phyloP scores from a whole-genome alignment of 2,888 invertebrate genomes.

The Drosophila histrio region DNA sequence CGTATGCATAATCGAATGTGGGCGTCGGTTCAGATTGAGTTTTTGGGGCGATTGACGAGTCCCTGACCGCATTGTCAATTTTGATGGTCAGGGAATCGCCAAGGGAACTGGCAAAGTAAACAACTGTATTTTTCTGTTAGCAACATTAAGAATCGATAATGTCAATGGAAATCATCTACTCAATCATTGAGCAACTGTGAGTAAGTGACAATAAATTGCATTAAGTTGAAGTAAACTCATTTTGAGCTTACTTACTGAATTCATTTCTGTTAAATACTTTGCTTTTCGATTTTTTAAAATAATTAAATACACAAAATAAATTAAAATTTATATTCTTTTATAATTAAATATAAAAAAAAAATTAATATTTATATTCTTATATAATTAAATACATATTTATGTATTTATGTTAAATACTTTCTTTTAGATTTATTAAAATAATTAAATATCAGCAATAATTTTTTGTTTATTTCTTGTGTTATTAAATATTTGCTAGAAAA shows the following conservation, averaged over 20 bases:
- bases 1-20: constrained; percentile 17
- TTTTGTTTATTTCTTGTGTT: too few species aligned
- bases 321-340: too few species aligned
- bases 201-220: neutral
- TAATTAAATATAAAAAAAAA: too few species aligned
- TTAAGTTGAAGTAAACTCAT: neutral
- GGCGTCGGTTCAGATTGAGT: constrained; percentile 13
- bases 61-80: constrained; percentile 40
- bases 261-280: too few species aligned
- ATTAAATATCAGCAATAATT: too few species aligned
- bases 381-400: too few species aligned
- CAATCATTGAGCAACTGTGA: neutral
- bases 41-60: constrained; percentile 1
- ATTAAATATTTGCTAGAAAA: too few species aligned
- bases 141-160: constrained; percentile 16
- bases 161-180: neutral
- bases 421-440: too few species aligned
- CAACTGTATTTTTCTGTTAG: neutral
- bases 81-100: constrained; percentile 15
- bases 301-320: too few species aligned
- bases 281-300: too few species aligned
- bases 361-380: too few species aligned
- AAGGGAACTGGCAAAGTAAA: constrained; percentile 18
- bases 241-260: neutral
- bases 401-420: too few species aligned